Base-by-base conservation (phyloP, 1,140 invertebrate genomes). In the Drosophila lacteicornis region DNA sequence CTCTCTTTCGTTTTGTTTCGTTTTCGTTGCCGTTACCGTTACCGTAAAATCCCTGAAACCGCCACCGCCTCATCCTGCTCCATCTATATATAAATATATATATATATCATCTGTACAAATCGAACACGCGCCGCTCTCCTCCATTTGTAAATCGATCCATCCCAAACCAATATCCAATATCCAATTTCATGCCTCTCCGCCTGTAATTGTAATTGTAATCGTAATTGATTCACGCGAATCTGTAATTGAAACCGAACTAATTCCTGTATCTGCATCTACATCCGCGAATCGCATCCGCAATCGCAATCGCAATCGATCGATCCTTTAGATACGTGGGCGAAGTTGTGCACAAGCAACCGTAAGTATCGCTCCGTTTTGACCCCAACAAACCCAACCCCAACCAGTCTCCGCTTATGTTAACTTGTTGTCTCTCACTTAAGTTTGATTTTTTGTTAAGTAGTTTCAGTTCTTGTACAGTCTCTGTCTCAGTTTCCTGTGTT, bases 281-380 rank as follows among this genome's bases (percentile, higher is more conserved):
- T 75, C 68, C 50, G 58, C 47, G 59, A 53, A 55, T 55, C 63
- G 75, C 65, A 61, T 46, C 45, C 65, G 69, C 53, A 36, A 33
- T 33, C 33, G 33, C 33, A 67, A 51, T 55, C 62, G 25, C 25
- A 27, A 30, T 30, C 58, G 70, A 79, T 67, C 61, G 77, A 45
- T 79, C 43, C 38, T 60, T 61, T 82, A 92, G 91, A 92, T 92
- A 91, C 82, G 95, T 95, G 67, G 95, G 95, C 62, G 95, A 95
- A 93, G 95, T 96, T 92, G 95, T 96, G 93, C 95, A 95, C 93
- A 96, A 95, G 91, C 95, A 96, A 91, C 95, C 95, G 95, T 95
- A 95, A 95, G 95, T 95, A 93, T 76, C 63, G 68, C 70, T 73
- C 68, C 62, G 79, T 73, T 55, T 38, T 45, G 56, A 38, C 13